A percentile compares a stretch with the other conserved stretches of the same genome.
Conservation (phyloP, 64 coral and sea anemone genomes). For the Porites australiensis region DNA sequence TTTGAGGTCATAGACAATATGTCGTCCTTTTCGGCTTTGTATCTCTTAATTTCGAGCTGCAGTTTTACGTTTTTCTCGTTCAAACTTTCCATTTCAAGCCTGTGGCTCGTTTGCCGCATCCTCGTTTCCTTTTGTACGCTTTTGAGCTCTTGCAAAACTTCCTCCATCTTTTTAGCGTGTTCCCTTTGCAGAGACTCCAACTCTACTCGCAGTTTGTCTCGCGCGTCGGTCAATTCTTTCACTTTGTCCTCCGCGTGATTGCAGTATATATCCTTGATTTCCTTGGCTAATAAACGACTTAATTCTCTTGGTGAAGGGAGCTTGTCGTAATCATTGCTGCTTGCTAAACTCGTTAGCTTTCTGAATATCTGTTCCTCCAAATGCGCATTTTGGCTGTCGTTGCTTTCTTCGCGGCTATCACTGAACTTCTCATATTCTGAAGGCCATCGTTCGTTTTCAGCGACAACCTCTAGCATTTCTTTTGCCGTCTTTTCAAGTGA, state of each 20-base stretch:
- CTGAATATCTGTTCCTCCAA: slow-evolving; percentile 78
- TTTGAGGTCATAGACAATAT: slow-evolving; percentile 71
- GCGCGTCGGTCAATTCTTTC: slow-evolving; percentile 55
- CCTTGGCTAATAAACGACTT: slow-evolving; percentile 72
- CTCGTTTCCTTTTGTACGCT: slow-evolving; percentile 78
- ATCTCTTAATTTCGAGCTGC: slow-evolving; percentile 72
- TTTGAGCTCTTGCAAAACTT: slow-evolving; percentile 77
- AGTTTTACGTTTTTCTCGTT: slow-evolving; percentile 74
- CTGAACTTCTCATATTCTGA: slow-evolving; percentile 50
- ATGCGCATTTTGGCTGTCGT: not conserved
- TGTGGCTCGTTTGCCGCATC: slow-evolving; percentile 56
- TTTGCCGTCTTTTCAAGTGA: slow-evolving; percentile 93
- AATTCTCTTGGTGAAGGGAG: slow-evolving; percentile 72
- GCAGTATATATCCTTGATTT: slow-evolving; percentile 71
- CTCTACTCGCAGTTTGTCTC: slow-evolving; percentile 56
- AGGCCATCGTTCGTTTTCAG: slow-evolving; percentile 76
- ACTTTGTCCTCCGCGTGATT: slow-evolving; percentile 57
- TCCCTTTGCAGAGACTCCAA: slow-evolving; percentile 71
- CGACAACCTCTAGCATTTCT: slow-evolving; percentile 92
- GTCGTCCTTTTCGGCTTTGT: slow-evolving; percentile 71
- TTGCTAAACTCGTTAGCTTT: slow-evolving; percentile 50
- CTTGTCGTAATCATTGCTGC: slow-evolving; percentile 60
- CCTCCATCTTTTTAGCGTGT: slow-evolving; percentile 80
- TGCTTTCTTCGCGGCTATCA: not conserved
- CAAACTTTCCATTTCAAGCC: slow-evolving; percentile 78